Conservation (phyloP, 2,113 vertebrate genomes). For the Sapayoa aenigma region DNA sequence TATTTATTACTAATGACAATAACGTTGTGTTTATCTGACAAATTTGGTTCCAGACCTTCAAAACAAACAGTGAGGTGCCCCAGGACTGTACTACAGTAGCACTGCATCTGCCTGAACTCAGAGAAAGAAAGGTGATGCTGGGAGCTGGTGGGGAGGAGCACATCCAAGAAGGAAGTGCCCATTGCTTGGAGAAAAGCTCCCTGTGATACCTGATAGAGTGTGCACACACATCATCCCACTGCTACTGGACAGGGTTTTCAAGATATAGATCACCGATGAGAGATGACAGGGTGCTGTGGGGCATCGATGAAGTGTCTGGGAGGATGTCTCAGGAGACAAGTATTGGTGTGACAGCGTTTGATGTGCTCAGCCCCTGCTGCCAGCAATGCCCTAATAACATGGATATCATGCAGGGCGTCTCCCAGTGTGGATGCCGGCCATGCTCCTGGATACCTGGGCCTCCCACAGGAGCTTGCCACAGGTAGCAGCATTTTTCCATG, state of each 20-base stretch:
- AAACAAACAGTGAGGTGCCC: neutral
- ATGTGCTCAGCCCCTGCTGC: neutral
- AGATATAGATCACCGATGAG: neutral
- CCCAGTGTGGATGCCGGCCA: neutral
- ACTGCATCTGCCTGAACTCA: neutral
- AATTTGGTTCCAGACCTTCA: neutral
- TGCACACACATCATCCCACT: neutral
- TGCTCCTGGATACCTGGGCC: neutral
- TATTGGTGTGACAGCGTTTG: neutral
- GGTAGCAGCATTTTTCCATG: neutral
- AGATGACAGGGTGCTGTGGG: neutral
- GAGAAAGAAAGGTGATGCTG: neutral
- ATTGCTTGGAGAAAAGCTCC: neutral
- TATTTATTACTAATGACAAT: neutral
- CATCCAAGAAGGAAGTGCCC: neutral
- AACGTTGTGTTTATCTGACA: neutral
- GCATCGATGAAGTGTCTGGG: neutral
- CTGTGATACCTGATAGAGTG: neutral
- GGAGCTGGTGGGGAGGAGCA: neutral
- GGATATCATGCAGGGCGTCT: neutral
- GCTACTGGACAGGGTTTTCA: neutral
- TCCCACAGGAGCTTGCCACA: neutral
- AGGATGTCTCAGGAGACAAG: neutral
- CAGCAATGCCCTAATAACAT: neutral
- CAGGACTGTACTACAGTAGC: fast-evolving